Percentiles rank a stretch among this genome's conserved stretches.
Evolutionary conservation across 2,113 vertebrate species (phyloP).

Genomic region (Eptesicus fuscus): DNA sequence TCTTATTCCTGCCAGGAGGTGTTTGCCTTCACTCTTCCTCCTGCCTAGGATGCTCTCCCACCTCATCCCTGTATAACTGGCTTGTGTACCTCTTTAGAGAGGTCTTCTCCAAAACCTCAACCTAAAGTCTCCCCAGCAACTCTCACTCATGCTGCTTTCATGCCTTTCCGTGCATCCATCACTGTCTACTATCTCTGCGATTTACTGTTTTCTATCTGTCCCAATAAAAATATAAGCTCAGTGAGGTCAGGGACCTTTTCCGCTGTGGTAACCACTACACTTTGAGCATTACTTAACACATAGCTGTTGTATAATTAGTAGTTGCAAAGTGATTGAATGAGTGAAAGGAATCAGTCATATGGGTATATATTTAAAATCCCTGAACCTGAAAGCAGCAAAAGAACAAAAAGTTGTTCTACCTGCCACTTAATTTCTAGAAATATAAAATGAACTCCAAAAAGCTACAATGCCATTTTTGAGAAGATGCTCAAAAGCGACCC

Average conservation of each 20-base stretch:
- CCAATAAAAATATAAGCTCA: neutral
- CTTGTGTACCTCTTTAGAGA: neutral
- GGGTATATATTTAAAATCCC: neutral
- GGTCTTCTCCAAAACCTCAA: neutral
- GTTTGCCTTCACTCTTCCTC: neutral
- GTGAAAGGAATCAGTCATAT: neutral
- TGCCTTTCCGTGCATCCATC: neutral
- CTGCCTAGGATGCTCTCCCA: neutral
- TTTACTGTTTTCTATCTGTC: neutral
- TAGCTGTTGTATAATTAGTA: neutral
- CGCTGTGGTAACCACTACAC: neutral
- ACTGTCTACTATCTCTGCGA: neutral
- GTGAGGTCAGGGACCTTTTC: neutral
- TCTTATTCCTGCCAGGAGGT: neutral
- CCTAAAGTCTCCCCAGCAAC: fast-evolving
- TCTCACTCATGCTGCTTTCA: too few relatives aligned
- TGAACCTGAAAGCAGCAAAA: neutral
- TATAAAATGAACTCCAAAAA: neutral
- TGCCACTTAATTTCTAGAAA: neutral
- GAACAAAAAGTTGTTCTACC: neutral
- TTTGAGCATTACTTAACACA: neutral
- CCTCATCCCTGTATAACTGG: neutral
- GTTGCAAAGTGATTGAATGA: neutral
- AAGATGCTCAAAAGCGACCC: neutral
- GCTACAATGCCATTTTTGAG: neutral